A percentile compares a stretch with the other conserved stretches of the same genome.
phyloP scores from a whole-genome alignment of 2,888 invertebrate species.

The Drosophila limbata region DNA sequence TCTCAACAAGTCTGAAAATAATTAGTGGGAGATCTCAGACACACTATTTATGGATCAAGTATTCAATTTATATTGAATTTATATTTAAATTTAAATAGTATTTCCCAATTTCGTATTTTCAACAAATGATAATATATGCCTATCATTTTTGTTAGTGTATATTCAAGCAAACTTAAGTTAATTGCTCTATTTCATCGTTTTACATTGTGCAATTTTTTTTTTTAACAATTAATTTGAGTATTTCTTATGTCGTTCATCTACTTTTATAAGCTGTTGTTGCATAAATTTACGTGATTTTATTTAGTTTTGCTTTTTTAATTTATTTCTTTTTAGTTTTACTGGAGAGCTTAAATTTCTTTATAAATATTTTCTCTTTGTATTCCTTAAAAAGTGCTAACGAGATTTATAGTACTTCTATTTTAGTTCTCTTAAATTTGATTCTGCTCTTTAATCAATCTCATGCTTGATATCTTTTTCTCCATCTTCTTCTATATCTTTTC shows the following conservation, averaged over 20 bases:
- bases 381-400: neutral
- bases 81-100: too few species aligned
- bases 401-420: neutral
- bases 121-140: neutral
- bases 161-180: neutral
- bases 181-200: neutral
- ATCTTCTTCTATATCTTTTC: neutral
- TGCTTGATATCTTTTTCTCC: neutral
- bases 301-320: neutral
- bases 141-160: neutral
- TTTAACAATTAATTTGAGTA: constrained; percentile 2
- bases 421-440: neutral
- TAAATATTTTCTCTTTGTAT: neutral
- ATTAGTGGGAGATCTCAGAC: too few species aligned
- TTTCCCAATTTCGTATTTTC: too few species aligned
- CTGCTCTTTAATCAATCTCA: neutral
- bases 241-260: neutral
- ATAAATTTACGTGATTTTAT: neutral
- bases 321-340: neutral
- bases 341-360: neutral
- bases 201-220: constrained; percentile 3
- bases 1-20: too few species aligned
- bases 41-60: too few species aligned
- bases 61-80: too few species aligned
- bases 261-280: neutral